Base-by-base conservation (phyloP, 2,797 vertebrate genomes). In the Aselliscus stoliczkanus region DNA sequence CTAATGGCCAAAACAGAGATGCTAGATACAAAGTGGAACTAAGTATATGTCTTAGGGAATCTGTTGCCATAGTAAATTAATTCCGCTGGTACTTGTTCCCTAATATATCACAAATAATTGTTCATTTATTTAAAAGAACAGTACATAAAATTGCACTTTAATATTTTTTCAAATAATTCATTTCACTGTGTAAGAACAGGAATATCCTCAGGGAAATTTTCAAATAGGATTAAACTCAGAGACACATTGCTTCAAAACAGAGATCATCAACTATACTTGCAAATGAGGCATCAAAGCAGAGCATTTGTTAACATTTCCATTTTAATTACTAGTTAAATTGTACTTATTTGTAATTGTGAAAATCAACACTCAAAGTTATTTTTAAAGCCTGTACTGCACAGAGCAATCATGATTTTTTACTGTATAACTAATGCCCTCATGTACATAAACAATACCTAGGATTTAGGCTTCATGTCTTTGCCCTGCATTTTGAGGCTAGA, bases 271-370 rank as follows among this genome's bases (percentile, higher is more conserved):
- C 70, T 89, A 11, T 52, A 87, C 25, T 80, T 88, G 25, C 37
- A 77, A 96, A 91, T 93, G 73, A 96, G 47, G 27, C 31, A 91
- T 91, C 75, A 37, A n/a, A 18, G 73, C 21, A 39, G 42, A 92
- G 70, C 39, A 64, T 86, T 89, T 91, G 64, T 76, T 69, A 95
- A 54, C 27, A 77, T 94, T 87, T 94, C 76, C 50, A 84, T 95
- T 96, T 97, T 83, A 97, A 94, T 93, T 84, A 91, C 70, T 18
- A 93, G 64, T 65, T 88, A 94, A 94, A 92, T 44, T 96, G 58
- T 67, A 72, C 54, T 91, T 92, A 75, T 85, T 96, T 88, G 21
- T 94, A 91, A 93, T 81, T 93, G 76, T 90, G 84, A 95, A 96
- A 87, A 91, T 72, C 83, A 95, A 54, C 54, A 94, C 56, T 77